These are phyloP conservation scores for Aptenodytes forsteri DNA, from an alignment of 2,113 vertebrate genomes.

Conservation along the genomic window DNA sequence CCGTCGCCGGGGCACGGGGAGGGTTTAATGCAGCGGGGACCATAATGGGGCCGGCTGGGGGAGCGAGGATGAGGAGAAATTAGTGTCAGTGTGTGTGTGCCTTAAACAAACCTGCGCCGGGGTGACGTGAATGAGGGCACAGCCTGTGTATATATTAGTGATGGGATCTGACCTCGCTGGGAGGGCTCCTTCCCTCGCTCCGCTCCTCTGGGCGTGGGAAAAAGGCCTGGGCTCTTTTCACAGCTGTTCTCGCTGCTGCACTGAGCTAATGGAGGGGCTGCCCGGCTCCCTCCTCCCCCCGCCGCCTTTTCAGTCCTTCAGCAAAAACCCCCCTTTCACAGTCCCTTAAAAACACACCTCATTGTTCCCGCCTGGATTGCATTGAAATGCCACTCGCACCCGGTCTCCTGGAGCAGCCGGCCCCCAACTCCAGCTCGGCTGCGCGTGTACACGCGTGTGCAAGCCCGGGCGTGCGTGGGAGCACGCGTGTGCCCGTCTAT, in stretches of 20 bases:
- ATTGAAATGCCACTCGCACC: conserved; percentile 75
- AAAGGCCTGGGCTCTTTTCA: conserved; percentile 92
- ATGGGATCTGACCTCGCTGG: conserved; percentile 87
- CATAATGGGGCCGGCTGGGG: conserved; percentile 30
- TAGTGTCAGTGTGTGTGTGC: conserved; percentile 80
- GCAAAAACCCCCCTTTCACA: conserved; percentile 77
- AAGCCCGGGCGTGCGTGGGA: neutral
- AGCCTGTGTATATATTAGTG: conserved; percentile 83
- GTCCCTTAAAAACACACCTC: conserved; percentile 82
- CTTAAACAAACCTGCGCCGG: conserved; percentile 81
- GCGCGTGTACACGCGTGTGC: neutral
- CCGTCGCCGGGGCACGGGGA: neutral
- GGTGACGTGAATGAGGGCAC: conserved; percentile 78
- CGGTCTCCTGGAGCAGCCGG: conserved; percentile 71
- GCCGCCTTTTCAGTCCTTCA: conserved; percentile 71
- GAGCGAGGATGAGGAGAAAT: conserved; percentile 56
- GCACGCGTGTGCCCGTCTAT: rapidly evolving
- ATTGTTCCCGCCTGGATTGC: conserved; percentile 80
- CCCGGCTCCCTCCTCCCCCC: conserved; percentile 58
- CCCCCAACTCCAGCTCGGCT: neutral
- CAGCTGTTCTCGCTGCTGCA: conserved; percentile 87
- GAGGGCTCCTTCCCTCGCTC: conserved; percentile 79
- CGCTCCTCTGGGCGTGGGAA: conserved; percentile 87
- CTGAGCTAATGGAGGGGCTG: conserved; percentile 84
- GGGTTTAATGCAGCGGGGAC: neutral